Evolutionary conservation across 2,113 vertebrate species (phyloP).

Genomic region (Ceratotherium simum): DNA sequence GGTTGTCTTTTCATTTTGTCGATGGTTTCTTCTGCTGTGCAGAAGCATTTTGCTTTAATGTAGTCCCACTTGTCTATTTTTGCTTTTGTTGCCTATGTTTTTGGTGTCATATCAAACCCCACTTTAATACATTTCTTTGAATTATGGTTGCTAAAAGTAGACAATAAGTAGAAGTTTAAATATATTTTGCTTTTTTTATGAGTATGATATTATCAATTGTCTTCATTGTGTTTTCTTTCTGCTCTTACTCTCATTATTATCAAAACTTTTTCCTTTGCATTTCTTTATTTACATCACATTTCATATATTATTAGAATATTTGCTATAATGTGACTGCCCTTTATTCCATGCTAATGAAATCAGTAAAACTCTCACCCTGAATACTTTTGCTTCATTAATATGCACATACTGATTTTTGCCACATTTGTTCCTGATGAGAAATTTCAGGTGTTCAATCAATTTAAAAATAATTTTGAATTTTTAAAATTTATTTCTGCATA

Average conservation of each 20-base stretch:
- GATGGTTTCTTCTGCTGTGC: neutral
- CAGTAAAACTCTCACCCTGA: neutral
- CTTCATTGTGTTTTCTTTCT: neutral
- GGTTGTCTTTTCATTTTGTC: neutral
- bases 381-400: neutral
- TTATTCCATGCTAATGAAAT: slow-evolving; percentile 16
- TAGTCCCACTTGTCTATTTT: neutral
- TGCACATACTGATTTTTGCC: neutral
- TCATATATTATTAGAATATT: neutral
- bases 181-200: neutral
- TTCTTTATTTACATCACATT: neutral
- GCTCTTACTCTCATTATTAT: neutral
- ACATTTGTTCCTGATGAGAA: neutral
- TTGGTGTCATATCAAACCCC: neutral
- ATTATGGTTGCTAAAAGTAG: neutral
- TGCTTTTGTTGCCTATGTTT: neutral
- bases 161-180: neutral
- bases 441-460: neutral
- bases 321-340: neutral
- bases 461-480: neutral
- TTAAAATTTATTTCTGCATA: neutral
- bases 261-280: neutral
- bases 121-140: neutral
- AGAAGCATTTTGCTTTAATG: neutral
- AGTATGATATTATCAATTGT: neutral